Evolutionary conservation across 1,140 invertebrate species (phyloP), one percentile per base, ranked within the genome.

Genomic region (Drosophila pachea): DNA sequence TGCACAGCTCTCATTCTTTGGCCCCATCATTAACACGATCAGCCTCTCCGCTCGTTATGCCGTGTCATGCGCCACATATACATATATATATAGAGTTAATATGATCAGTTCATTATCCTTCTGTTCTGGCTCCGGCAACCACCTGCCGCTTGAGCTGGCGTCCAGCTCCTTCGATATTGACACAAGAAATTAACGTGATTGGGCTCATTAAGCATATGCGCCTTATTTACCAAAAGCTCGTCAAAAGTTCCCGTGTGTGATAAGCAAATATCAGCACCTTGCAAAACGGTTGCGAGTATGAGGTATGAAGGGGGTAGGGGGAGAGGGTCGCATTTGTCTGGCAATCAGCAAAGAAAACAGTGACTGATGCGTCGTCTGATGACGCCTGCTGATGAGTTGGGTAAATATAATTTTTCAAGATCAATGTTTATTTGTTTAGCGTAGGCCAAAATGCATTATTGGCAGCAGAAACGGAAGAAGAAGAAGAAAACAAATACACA

Each of bases 401-500:
- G 81, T 86, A 84, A 84, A 84, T 84, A 84, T 86, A 81, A 77
- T 78, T 84, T 84, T 81, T 84, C 81, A 84, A 84, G 81, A 84
- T 84, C 81, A 84, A 81, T 84, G 81, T 86, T 84, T 84, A 77
- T 84, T 86, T 86, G 86, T 62, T 55, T 52, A 77, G 71, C 66
- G 79, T 62, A 66, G 76, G 73, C 73, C 40, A 14, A 14, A 43
- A 43, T 43, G 40, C 40, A 43, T 43, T 43, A 43, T 5, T 12
- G 31, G 48, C 40, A 49, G 22, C 14, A 7, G 16, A 38, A 47
- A 36, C 49, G 31, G 50, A 16, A 40, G 22, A 32, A 38, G 22
- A 22, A 22, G 22, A 22, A 22, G 22, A 22, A 22, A 22, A 22
- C 22, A 22, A 22, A 22, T n/a, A n/a, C n/a, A n/a, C n/a, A n/a